Percentiles rank a stretch among this genome's conserved stretches.
Evolutionary conservation across 2,113 vertebrate species (phyloP).

Genomic region (Lepus timidus): DNA sequence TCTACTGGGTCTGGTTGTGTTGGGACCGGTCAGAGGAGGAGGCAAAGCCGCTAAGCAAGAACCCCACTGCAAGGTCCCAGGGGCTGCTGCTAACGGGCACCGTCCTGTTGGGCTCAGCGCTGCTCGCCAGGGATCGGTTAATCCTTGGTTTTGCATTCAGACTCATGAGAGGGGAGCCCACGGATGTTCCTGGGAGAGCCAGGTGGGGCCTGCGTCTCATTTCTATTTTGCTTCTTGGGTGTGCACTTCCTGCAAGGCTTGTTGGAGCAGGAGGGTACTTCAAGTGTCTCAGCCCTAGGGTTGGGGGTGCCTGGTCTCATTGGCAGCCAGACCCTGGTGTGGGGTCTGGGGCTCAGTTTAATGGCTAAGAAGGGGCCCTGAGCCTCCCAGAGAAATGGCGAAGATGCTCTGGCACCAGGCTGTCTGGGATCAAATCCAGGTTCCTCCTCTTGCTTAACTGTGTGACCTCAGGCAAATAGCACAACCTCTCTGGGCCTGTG

Average conservation of each 20-base stretch:
- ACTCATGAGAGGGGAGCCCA: neutral
- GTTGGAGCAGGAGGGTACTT: neutral
- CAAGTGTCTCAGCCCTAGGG: neutral
- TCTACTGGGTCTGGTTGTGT: neutral
- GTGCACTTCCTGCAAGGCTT: neutral
- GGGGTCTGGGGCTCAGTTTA: neutral
- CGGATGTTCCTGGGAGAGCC: neutral
- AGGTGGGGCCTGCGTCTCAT: neutral
- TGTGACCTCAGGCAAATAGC: neutral
- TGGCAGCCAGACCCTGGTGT: neutral
- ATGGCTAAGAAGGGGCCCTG: neutral
- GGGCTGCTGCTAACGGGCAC: neutral
- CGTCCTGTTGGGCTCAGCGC: neutral
- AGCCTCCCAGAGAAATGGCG: neutral
- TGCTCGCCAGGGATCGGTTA: neutral
- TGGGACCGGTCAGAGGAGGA: neutral
- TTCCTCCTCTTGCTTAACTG: neutral
- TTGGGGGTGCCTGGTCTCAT: neutral
- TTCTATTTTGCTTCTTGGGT: neutral
- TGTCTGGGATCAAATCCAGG: neutral
- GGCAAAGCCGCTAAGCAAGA: neutral
- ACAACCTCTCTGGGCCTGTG: neutral
- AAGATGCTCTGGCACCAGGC: neutral
- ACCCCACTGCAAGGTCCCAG: neutral
- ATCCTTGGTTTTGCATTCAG: neutral